Conservation (phyloP, 2,888 invertebrate species). For the Mythimna loreyi region DNA sequence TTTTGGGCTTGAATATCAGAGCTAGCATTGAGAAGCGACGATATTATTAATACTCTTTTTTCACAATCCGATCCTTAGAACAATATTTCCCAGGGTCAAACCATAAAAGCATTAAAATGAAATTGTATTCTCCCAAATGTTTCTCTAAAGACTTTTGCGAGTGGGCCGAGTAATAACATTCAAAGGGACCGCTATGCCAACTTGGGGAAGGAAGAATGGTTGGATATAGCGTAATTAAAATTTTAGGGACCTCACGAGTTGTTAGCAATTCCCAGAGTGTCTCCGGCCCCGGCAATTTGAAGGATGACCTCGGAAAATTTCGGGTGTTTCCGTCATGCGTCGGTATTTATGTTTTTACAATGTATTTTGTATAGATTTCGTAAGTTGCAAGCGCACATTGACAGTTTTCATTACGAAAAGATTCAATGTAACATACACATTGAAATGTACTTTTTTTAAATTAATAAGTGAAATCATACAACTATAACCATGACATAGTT, state of each 20-base stretch:
- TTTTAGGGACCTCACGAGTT: slow-evolving; percentile 72
- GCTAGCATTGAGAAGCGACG: slow-evolving; percentile 7
- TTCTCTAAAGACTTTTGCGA: slow-evolving; percentile 62
- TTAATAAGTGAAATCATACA: not conserved
- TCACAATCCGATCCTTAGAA: slow-evolving; percentile 44
- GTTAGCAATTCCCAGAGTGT: slow-evolving; percentile 68
- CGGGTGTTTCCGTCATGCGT: slow-evolving; percentile 58
- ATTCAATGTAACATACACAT: too few relatives aligned
- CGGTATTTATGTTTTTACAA: slow-evolving; percentile 51
- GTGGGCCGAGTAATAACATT: slow-evolving; percentile 66
- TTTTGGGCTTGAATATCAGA: slow-evolving; percentile 6
- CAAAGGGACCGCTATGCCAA: slow-evolving; percentile 67
- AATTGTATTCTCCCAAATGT: slow-evolving; percentile 63
- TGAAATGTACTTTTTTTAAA: too few relatives aligned
- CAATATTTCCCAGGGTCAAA: slow-evolving; percentile 47
- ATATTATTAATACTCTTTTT: slow-evolving; percentile 25
- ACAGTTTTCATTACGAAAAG: not conserved
- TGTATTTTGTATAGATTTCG: slow-evolving; percentile 37
- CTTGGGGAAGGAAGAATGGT: slow-evolving; percentile 65
- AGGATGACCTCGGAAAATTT: slow-evolving; percentile 66
- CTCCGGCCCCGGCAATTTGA: slow-evolving; percentile 61
- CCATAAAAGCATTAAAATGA: slow-evolving; percentile 65
- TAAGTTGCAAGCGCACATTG: not conserved
- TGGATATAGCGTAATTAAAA: slow-evolving; percentile 77
- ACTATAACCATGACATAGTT: not conserved